Evolutionary conservation across 2,113 vertebrate species (phyloP), one percentile per base, ranked within the genome.

Genomic region (Rousettus leschenaultii): DNA sequence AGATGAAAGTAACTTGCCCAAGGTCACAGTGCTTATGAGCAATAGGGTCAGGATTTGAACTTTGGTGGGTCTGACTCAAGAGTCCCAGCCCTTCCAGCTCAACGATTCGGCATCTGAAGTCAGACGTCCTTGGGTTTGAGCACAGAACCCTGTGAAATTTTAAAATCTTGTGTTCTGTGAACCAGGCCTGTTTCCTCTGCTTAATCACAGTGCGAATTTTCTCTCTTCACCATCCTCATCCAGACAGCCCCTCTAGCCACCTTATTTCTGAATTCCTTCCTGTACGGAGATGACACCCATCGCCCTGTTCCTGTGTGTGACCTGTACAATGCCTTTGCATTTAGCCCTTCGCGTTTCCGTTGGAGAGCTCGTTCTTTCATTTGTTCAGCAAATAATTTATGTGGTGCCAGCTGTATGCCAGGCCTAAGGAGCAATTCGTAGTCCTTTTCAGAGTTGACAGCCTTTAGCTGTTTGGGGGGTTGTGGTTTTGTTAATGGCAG

Each of bases 251-350:
- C 43, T 77, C 51, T 3, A 26, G 45, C 45, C 38, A 13, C 78
- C 4, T 6, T 9, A 1, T n/a, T n/a, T 55, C 75, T 19, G 18
- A 14, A n/a, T 53, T 18, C 35, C 65, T 40, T 65, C 18, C 66
- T 55, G 1, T 35, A 4, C n/a, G 55, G 74, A 65, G 35, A 21
- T 2, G 30, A 0, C 0, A 0, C 45, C 33, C 35, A 7, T n/a
- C 6, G 0, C 1, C 59, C 3, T 12, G 53, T 26, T 53, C 28
- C 51, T 83, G 0, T 28, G 13, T 7, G 40, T 66, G 48, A 43
- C 4, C 48, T 7, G 0, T 19, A 1, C 2, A 11, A 0, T 21
- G 0, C 2, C 5, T 68, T 24, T n/a, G 45, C 22, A 6, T n/a
- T 2, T 30, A 33, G 48, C 26, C 21, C 35, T 26, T 73, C 38